A percentile compares a stretch with the other conserved stretches of the same genome.
Evolutionary conservation across 2,113 vertebrate genomes (phyloP).

Genomic region (Gadus macrocephalus): DNA sequence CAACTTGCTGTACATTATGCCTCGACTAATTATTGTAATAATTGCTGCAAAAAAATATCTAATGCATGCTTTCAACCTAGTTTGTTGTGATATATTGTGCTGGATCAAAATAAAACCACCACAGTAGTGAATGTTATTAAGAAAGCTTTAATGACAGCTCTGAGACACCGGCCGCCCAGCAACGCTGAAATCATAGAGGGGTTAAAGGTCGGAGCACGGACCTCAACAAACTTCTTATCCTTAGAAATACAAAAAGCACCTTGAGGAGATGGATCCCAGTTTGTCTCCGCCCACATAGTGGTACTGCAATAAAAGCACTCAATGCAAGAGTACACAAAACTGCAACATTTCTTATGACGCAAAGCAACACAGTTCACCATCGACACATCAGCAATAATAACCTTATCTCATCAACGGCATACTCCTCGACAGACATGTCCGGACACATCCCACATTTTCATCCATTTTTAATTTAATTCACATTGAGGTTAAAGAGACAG

Average conservation of each 20-base stretch:
- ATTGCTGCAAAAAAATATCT: background rate
- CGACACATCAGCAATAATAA: background rate
- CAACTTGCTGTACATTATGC: background rate
- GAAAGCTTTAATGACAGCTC: too few relatives aligned
- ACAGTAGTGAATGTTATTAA: too few relatives aligned
- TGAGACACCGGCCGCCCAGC: too few relatives aligned
- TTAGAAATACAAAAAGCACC: constrained; percentile 28
- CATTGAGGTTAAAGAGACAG: too few relatives aligned
- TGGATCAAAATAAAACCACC: too few relatives aligned
- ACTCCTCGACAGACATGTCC: constrained; percentile 23
- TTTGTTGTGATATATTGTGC: too few relatives aligned
- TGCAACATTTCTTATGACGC: constrained; percentile 23
- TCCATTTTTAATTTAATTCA: constrained; percentile 31
- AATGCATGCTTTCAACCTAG: too few relatives aligned
- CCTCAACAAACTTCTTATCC: constrained; percentile 29
- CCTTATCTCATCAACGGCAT: background rate
- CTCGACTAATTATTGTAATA: background rate
- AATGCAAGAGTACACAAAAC: background rate
- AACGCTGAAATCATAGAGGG: too few relatives aligned
- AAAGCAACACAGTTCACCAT: constrained; percentile 26
- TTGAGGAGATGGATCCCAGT: constrained; percentile 12
- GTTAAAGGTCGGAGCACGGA: constrained; percentile 24
- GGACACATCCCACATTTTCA: constrained; percentile 46
- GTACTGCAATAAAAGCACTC: constrained; percentile 38
- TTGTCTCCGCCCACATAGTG: constrained; percentile 20